Conservation (phyloP, 2,113 vertebrate species). For the Aptenodytes patagonicus region DNA sequence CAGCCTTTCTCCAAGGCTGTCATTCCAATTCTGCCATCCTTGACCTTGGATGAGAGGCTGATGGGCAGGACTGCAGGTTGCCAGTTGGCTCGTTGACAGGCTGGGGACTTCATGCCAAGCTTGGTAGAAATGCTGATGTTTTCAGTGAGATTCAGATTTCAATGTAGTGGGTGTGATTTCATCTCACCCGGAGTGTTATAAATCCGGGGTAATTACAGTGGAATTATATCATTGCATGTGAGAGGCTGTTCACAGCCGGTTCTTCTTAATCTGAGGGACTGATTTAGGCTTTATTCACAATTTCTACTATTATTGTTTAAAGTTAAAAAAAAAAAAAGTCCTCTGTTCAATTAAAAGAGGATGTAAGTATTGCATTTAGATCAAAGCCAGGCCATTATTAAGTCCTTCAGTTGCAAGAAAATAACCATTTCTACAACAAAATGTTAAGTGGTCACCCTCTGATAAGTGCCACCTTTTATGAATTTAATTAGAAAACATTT, state of each 20-base stretch:
- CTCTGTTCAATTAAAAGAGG: background rate
- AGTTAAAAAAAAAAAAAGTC: background rate
- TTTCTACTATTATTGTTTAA: background rate
- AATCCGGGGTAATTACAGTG: background rate
- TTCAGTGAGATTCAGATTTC: background rate
- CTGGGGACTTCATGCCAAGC: background rate
- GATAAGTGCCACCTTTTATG: background rate
- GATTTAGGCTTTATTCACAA: background rate
- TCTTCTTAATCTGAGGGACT: background rate
- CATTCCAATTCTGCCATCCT: background rate
- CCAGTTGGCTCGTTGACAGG: background rate
- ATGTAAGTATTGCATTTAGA: background rate
- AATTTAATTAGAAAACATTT: conserved; percentile 24
- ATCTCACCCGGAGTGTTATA: background rate
- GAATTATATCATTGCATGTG: background rate
- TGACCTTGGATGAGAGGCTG: conserved; percentile 19
- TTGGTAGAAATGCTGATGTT: background rate
- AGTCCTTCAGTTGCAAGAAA: background rate
- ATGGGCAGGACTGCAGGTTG: background rate
- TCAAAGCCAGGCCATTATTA: background rate
- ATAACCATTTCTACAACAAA: background rate
- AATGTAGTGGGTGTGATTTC: background rate
- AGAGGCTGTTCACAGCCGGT: background rate
- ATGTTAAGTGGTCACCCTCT: background rate
- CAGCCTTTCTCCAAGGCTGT: conserved; percentile 5